Evolutionary conservation across 1,140 invertebrate genomes (phyloP).

Genomic region (Leptonema lineaticorne): DNA sequence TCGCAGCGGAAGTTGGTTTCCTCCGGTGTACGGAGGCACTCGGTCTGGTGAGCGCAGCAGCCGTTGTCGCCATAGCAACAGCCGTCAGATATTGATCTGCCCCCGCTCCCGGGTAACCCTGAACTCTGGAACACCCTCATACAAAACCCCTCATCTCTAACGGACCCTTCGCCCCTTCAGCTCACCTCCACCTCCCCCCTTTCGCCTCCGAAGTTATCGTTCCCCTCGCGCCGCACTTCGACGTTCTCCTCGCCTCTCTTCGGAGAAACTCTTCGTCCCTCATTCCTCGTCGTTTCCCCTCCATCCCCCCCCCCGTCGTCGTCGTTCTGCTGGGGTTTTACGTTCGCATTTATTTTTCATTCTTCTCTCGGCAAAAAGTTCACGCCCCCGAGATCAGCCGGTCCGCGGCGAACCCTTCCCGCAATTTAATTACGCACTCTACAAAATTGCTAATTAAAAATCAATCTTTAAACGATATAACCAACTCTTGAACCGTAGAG

Average conservation of each 20-base stretch:
- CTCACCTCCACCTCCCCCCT: conserved; percentile 5
- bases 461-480: too few species aligned
- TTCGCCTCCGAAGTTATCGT: background rate
- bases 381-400: conserved; percentile 26
- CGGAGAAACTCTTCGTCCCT: background rate
- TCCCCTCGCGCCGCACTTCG: background rate
- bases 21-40: conserved; percentile 25
- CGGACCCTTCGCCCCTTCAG: conserved; percentile 4
- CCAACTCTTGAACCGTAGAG: too few species aligned
- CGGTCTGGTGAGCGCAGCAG: conserved; percentile 37
- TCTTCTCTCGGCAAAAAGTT: conserved; percentile 26
- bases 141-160: conserved; percentile 5
- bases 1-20: conserved; percentile 18
- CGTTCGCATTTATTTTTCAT: conserved; percentile 31
- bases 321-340: background rate
- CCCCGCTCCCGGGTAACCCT: conserved; percentile 36
- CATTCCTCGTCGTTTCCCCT: background rate
- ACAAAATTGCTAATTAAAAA: conserved; percentile 24
- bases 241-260: background rate
- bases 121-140: conserved; percentile 31
- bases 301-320: background rate
- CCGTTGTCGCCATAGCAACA: conserved; percentile 39
- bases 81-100: conserved; percentile 41
- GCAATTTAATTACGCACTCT: conserved; percentile 24
- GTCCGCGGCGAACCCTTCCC: conserved; percentile 12